A percentile compares a stretch with the other conserved stretches of the same genome.
Evolutionary conservation across 1,140 invertebrate genomes (phyloP).

Genomic region (Coelopa frigida): DNA sequence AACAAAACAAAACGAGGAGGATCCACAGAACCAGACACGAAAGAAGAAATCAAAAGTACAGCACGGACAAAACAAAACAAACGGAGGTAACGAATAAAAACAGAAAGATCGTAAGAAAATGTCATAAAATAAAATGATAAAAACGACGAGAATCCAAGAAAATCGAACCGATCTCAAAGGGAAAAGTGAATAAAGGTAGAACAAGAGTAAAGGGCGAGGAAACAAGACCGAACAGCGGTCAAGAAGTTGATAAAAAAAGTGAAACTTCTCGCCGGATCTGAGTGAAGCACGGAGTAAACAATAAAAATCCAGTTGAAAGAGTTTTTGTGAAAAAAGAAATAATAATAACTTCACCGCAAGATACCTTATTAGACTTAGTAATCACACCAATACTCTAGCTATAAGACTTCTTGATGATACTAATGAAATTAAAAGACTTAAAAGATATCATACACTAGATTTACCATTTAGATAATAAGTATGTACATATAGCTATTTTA

Average conservation of each 20-base stretch:
- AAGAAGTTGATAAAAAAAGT: slow-evolving; percentile 3
- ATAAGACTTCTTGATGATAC: too few relatives aligned
- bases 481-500: too few relatives aligned
- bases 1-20: slow-evolving; percentile 8
- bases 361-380: too few relatives aligned
- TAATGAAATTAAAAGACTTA: too few relatives aligned
- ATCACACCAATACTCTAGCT: too few relatives aligned
- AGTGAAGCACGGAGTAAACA: too few relatives aligned
- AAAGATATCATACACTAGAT: too few relatives aligned
- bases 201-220: not conserved
- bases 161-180: not conserved
- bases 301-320: slow-evolving; percentile 3
- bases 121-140: not conserved
- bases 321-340: too few relatives aligned
- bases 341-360: too few relatives aligned
- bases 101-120: not conserved
- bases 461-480: too few relatives aligned
- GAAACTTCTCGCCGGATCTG: too few relatives aligned
- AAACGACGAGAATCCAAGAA: not conserved
- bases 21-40: not conserved
- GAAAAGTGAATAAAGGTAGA: not conserved
- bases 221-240: not conserved
- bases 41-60: slow-evolving; percentile 1
- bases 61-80: slow-evolving; percentile 9
- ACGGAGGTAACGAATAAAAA: not conserved